phyloP scores from a whole-genome alignment of 1,140 invertebrate genomes.

The Bradynema listronoti region DNA sequence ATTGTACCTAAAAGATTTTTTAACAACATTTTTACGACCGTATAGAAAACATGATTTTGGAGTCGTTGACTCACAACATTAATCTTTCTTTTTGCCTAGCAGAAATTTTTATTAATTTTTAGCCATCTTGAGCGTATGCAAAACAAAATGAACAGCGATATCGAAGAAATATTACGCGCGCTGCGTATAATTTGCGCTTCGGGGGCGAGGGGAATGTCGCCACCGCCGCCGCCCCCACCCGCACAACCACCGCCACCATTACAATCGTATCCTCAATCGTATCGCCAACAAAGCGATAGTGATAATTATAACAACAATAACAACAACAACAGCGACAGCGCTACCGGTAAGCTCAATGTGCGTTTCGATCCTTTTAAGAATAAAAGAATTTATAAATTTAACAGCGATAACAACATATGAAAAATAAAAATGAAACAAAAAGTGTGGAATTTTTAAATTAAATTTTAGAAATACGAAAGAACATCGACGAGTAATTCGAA shows the following conservation, averaged over 20 bases:
- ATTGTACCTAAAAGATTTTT: too few species aligned
- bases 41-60: conserved; percentile 7
- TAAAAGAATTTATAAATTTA: too few species aligned
- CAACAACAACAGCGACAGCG: too few species aligned
- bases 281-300: too few species aligned
- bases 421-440: too few species aligned
- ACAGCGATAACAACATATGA: too few species aligned
- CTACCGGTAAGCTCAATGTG: conserved; percentile 4
- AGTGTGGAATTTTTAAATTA: too few species aligned
- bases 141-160: conserved; percentile 52
- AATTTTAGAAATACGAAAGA: too few species aligned
- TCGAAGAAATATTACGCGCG: conserved; percentile 42
- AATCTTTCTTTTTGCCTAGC: conserved; percentile 5
- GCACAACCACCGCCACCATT: not conserved
- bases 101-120: conserved; percentile 18
- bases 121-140: conserved; percentile 53
- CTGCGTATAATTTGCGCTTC: conserved; percentile 21
- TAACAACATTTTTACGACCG: too few species aligned
- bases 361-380: conserved; percentile 1
- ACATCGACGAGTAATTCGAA: too few species aligned
- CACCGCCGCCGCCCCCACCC: not conserved
- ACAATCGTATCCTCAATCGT: not conserved
- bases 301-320: too few species aligned
- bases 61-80: conserved; percentile 20
- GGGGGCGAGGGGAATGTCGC: conserved; percentile 2